phyloP scores from a whole-genome alignment of 2,113 vertebrate genomes.

The Verasper variegatus region DNA sequence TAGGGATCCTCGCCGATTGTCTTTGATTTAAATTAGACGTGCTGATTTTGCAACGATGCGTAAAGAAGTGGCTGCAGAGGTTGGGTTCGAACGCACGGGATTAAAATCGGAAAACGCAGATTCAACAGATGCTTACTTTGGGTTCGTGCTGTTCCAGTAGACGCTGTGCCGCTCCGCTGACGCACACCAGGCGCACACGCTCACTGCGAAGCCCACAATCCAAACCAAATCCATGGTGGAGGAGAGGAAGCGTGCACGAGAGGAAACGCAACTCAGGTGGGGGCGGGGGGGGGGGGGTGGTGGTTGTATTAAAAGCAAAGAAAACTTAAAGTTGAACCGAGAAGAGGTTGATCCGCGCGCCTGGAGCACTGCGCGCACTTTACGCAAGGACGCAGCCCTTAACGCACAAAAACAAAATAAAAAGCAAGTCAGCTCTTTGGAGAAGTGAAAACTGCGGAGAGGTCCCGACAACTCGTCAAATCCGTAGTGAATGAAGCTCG shows the following conservation, averaged over 20 bases:
- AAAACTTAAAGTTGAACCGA: not conserved
- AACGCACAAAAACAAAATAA: not conserved
- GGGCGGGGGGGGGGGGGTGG: no score
- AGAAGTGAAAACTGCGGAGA: not conserved
- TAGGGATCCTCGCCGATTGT: not conserved
- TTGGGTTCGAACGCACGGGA: not conserved
- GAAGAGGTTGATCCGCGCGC: not conserved
- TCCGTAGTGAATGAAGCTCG: slow-evolving; percentile 68
- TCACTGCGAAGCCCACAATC: slow-evolving; percentile 70
- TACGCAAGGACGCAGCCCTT: not conserved
- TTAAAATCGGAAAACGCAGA: rapidly evolving
- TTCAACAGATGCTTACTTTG: slow-evolving; percentile 75
- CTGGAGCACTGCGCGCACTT: slow-evolving; percentile 18
- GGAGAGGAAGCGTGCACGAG: slow-evolving; percentile 43
- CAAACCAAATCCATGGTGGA: slow-evolving; percentile 82
- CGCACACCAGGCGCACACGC: slow-evolving; percentile 72
- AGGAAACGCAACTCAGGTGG: slow-evolving; percentile 43
- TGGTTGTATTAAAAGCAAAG: not conserved
- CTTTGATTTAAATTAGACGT: not conserved
- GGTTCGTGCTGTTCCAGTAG: slow-evolving; percentile 85
- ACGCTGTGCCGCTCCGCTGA: slow-evolving; percentile 83
- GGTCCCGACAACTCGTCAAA: slow-evolving; percentile 25
- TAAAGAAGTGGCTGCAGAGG: not conserved
- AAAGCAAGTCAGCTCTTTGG: not conserved
- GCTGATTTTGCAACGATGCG: not conserved